Percentiles rank a stretch among this genome's conserved stretches.
Evolutionary conservation across 2,888 invertebrate genomes (phyloP).

Genomic region (Ichneumoninae sp.): DNA sequence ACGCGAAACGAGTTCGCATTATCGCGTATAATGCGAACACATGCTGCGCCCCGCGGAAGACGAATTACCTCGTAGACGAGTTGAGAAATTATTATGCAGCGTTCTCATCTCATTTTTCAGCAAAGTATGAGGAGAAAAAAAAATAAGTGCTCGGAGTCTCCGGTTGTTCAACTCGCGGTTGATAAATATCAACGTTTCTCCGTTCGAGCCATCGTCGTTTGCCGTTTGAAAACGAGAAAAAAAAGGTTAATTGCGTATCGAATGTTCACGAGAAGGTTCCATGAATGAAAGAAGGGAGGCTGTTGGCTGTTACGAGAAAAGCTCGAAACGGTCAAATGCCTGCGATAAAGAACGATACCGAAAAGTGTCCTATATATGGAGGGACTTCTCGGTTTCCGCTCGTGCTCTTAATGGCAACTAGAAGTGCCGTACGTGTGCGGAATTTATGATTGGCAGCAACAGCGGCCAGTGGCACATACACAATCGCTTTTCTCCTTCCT

Average conservation of each 20-base stretch:
- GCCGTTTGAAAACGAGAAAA: neutral
- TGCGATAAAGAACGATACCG: conserved; percentile 49
- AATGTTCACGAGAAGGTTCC: conserved; percentile 25
- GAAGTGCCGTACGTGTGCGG: conserved; percentile 64
- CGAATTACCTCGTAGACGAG: conserved; percentile 64
- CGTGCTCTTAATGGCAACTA: conserved; percentile 63
- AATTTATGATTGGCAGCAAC: conserved; percentile 66
- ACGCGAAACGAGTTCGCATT: conserved; percentile 61
- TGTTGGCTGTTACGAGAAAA: conserved; percentile 15
- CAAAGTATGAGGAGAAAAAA: neutral
- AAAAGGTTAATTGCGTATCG: conserved; percentile 25
- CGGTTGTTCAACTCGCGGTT: conserved; percentile 1
- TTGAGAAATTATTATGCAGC: conserved; percentile 59
- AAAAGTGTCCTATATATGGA: conserved; percentile 34
- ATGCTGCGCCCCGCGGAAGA: conserved; percentile 56
- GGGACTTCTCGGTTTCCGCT: conserved; percentile 50
- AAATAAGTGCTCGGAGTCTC: neutral
- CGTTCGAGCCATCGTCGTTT: neutral
- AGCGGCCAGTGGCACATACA: conserved; percentile 53
- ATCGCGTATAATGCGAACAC: conserved; percentile 61
- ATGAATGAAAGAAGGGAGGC: conserved; percentile 49
- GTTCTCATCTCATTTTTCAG: conserved; percentile 24
- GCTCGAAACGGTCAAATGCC: conserved; percentile 46
- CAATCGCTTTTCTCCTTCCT: conserved; percentile 45
- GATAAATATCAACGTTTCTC: conserved; percentile 3